Evolutionary conservation across 1,140 invertebrate species (phyloP), one percentile per base, ranked within the genome.

Genomic region (Bombyx mandarina): DNA sequence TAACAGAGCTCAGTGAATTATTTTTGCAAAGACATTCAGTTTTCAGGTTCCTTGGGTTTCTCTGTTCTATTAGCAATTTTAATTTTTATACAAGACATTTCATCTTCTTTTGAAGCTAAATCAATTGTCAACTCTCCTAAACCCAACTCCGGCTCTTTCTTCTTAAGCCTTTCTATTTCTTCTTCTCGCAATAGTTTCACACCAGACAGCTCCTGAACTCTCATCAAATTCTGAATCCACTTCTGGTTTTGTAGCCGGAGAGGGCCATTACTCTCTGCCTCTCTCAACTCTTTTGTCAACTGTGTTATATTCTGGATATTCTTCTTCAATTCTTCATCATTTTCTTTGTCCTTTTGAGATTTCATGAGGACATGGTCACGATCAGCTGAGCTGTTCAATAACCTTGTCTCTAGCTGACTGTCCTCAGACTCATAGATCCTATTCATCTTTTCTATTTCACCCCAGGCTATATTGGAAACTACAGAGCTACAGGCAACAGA

Each of bases 61-160:
- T 12, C 45, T 47, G 26, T 35, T 35, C 42, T 51, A 7, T 51
- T 57, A 42, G 47, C 47, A 22, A 67, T 59, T 52, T 69, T 54
- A 51, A 69, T 66, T 52, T 58, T 63, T 8, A 65, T 65, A 8
- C 4, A 49, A 35, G 60, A 54, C 18, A 57, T 53, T 7, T 45
- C 9, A 47, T 56, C 54, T 22, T 64, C 46, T 26, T 52, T 57
- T 7, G 59, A 56, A n/a, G 71, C 68, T 35, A 79, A 75, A 53
- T 79, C 70, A 49, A 82, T 79, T 63, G 77, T 78, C 8, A 82
- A 47, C 53, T 82, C 74, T 1, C 61, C 49, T 2, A 59, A 47
- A 18, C 63, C 66, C 10, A 57, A 42, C n/a, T 45, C 55, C 1
- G 59, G 54, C 26, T 64, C 51, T 42, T 65, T 60, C 8, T 57